Conservation (phyloP, 2,113 vertebrate species). For the Nipponia nippon region DNA sequence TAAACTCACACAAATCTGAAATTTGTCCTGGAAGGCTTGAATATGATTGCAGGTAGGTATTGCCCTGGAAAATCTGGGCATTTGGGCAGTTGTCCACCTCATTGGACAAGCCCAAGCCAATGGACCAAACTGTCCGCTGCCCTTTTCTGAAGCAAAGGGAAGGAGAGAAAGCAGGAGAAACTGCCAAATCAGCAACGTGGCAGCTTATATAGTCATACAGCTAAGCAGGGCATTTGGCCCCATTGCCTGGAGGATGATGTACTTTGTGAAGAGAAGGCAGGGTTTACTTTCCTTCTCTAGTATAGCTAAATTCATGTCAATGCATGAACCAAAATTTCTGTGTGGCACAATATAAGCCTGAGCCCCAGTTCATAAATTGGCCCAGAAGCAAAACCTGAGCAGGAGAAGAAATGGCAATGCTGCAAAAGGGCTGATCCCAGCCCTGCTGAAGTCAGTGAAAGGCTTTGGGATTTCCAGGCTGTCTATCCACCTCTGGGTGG, state of each 20-base stretch:
- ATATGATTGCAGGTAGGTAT: background rate
- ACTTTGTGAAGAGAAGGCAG: background rate
- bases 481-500: background rate
- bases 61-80: background rate
- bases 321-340: background rate
- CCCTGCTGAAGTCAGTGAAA: background rate
- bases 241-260: background rate
- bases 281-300: background rate
- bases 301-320: background rate
- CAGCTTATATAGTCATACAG: background rate
- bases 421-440: background rate
- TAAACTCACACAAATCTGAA: background rate
- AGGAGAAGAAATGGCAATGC: background rate
- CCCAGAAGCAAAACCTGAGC: background rate
- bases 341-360: background rate
- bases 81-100: background rate
- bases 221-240: rapidly evolving
- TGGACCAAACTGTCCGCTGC: background rate
- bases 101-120: background rate
- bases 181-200: background rate
- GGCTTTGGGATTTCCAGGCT: background rate
- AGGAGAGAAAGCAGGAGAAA: background rate
- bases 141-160: background rate
- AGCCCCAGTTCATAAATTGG: background rate
- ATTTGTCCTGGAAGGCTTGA: background rate